These are phyloP conservation scores for Leptothorax acervorum DNA, from an alignment of 2,888 invertebrate species.

Conservation along the genomic window DNA sequence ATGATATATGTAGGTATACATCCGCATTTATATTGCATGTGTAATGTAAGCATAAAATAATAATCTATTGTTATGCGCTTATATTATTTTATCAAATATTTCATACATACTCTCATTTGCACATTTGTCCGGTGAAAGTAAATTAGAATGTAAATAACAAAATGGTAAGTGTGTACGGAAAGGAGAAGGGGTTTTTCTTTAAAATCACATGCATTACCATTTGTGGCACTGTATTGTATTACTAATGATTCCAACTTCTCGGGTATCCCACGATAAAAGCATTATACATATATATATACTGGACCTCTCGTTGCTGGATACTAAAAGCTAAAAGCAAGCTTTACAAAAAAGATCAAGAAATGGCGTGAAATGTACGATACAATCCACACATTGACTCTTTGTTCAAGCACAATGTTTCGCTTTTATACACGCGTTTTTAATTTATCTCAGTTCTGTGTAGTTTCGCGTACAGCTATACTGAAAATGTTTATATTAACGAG, in stretches of 20 bases:
- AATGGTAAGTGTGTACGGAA: not conserved
- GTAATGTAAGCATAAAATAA: conserved; percentile 3
- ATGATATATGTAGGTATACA: not conserved
- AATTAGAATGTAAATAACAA: not conserved
- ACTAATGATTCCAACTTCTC: conserved; percentile 38
- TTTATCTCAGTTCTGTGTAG: not conserved
- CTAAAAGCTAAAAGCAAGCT: conserved; percentile 42
- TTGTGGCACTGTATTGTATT: conserved; percentile 12
- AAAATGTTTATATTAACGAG: not conserved
- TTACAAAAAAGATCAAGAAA: conserved; percentile 35
- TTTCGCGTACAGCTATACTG: not conserved
- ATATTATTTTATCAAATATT: not conserved
- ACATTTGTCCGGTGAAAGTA: not conserved
- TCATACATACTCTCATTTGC: not conserved
- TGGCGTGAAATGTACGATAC: not conserved
- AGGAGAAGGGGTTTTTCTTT: not conserved
- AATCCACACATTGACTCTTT: not conserved
- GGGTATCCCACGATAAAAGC: conserved; percentile 21
- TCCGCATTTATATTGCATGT: not conserved
- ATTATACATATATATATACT: not conserved
- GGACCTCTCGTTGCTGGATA: not conserved
- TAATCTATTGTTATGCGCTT: not conserved
- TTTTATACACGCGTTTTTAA: not conserved
- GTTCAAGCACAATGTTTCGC: conserved; percentile 13
- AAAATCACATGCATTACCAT: not conserved